Base-by-base conservation (phyloP, 2,888 invertebrate species). In the Agriopis marginaria region DNA sequence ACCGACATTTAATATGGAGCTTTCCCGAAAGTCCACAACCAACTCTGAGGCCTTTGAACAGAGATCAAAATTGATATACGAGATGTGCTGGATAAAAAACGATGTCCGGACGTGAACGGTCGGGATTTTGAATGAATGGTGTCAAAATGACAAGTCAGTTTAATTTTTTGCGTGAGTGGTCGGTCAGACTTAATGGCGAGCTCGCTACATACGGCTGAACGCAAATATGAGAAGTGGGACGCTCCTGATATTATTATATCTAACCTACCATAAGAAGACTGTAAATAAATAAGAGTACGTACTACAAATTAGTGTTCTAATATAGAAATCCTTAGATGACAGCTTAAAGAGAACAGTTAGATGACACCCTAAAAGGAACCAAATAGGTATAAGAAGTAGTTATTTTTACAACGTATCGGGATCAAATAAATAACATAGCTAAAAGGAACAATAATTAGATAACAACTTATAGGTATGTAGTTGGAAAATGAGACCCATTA, bases 121-220 rank as follows among this genome's bases (percentile, higher is more conserved):
- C 86, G 85, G 89, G 79, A 89, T 42, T 17, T 44, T 62, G 62
- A 44, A 62, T 92, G 92, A 92, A 92, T 93, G 92, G 90, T 92
- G 92, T 92, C 93, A 93, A 90, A 89, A 89, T 92, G 92, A 92
- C 92, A 89, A 88, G 91, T 85, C 87, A 88, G 84, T 88, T 89
- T 74, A 74, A 82, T 88, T 92, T 91, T 92, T 91, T 89, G 90
- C 88, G 79, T 79, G 82, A 85, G 85, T 85, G 81, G 79, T 80
- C 75, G 83, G 81, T 80, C 81, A 85, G 85, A 84, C 82, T 72
- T 75, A 70, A 73, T 81, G 83, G 82, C 81, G 80, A 44, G 44
- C 9, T 62, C 49, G 60, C 50, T 60, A 14, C 49, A 23, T 23
- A 59, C 56, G 56, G 44, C 40, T 23, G 23, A 56, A 45, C 45